These are phyloP conservation scores for Tenthredo mesomela DNA, from an alignment of 2,888 invertebrate species.

Conservation along the genomic window DNA sequence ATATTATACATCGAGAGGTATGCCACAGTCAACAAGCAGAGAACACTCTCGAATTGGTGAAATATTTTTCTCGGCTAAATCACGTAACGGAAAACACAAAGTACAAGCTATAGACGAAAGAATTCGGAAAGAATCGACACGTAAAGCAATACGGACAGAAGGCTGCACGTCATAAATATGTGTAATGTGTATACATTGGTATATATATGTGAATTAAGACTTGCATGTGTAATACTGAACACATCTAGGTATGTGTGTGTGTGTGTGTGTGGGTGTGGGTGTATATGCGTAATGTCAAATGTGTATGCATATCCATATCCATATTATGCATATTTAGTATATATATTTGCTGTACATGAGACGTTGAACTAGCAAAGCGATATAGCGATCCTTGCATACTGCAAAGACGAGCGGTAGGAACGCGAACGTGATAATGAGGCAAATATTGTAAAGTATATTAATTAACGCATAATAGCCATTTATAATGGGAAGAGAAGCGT, in stretches of 20 bases:
- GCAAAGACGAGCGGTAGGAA: background rate
- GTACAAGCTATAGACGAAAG: background rate
- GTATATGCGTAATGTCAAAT: too few relatives aligned
- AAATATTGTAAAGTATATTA: background rate
- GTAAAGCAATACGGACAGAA: background rate
- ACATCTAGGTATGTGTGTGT: background rate
- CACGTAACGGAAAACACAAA: background rate
- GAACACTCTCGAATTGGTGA: background rate
- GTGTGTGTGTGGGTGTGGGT: too few relatives aligned
- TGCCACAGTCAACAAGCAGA: background rate
- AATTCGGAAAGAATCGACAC: background rate
- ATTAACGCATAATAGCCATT: background rate
- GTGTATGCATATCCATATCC: too few relatives aligned
- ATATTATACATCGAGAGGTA: background rate
- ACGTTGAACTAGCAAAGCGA: background rate
- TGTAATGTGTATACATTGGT: background rate
- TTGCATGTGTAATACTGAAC: background rate
- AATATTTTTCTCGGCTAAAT: background rate
- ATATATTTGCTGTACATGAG: too few relatives aligned
- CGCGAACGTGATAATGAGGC: conserved; percentile 2
- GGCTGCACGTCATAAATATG: background rate
- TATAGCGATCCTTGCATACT: background rate
- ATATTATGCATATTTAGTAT: too few relatives aligned
- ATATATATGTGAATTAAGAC: background rate
- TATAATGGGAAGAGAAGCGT: background rate